phyloP scores from a whole-genome alignment of 1,140 invertebrate genomes.

The Gryllus bimaculatus region DNA sequence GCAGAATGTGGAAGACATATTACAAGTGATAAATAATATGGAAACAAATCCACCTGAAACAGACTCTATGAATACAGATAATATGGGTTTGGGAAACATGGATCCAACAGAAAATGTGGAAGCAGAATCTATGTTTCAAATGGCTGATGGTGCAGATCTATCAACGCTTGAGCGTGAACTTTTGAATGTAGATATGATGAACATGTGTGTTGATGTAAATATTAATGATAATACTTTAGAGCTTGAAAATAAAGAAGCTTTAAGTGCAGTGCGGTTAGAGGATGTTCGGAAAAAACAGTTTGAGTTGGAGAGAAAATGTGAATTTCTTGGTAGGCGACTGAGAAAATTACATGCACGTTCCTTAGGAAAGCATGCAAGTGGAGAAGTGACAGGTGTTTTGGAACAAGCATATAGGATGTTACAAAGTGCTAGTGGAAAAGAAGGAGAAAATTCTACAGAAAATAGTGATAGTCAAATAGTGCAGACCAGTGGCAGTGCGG shows the following conservation, averaged over 20 bases:
- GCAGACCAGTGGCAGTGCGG: slow-evolving; percentile 13
- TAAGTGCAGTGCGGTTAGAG: slow-evolving; percentile 35
- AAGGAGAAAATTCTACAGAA: slow-evolving; percentile 32
- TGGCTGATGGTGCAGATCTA: slow-evolving; percentile 29
- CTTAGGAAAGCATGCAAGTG: slow-evolving; percentile 61
- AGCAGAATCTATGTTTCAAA: slow-evolving; percentile 46
- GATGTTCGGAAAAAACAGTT: slow-evolving; percentile 42
- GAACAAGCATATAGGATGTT: slow-evolving; percentile 52
- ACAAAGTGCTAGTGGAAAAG: slow-evolving; percentile 35
- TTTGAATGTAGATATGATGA: slow-evolving; percentile 46
- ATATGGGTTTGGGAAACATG: slow-evolving; percentile 10
- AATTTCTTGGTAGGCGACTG: slow-evolving; percentile 60
- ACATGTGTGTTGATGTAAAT: slow-evolving; percentile 44
- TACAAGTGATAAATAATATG: slow-evolving; percentile 21
- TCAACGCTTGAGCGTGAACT: slow-evolving; percentile 44
- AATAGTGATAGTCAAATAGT: slow-evolving; percentile 23
- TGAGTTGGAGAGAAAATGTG: slow-evolving; percentile 52
- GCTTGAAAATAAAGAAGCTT: slow-evolving; percentile 28
- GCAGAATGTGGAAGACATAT: slow-evolving; percentile 20
- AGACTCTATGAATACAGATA: slow-evolving; percentile 14
- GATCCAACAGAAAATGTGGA: slow-evolving; percentile 34
- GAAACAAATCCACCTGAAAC: slow-evolving; percentile 15
- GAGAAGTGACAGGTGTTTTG: slow-evolving; percentile 62
- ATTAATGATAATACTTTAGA: slow-evolving; percentile 30
- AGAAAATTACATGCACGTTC: slow-evolving; percentile 61